Evolutionary conservation across 2,797 vertebrate species (phyloP).

Genomic region (Anableps anableps): DNA sequence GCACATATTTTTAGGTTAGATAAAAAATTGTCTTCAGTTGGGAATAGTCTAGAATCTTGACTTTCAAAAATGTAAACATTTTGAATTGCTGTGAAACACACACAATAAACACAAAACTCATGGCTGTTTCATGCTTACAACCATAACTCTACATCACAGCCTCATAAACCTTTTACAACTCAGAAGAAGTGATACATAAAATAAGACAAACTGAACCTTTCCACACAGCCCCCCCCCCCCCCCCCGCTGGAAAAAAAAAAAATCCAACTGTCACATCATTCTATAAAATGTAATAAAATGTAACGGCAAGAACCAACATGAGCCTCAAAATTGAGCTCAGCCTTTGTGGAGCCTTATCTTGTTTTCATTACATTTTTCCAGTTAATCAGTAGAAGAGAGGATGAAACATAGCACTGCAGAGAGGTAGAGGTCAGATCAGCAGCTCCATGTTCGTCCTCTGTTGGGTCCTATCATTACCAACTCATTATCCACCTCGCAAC

Average conservation of each 20-base stretch:
- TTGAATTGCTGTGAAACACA: no score
- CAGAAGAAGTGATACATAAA: no score
- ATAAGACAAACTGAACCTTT: background rate
- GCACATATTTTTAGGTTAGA: background rate
- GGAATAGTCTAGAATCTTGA: background rate
- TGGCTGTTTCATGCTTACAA: background rate
- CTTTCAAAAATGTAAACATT: no score
- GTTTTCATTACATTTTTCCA: background rate
- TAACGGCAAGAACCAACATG: background rate
- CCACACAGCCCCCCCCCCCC: background rate
- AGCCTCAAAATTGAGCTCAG: background rate
- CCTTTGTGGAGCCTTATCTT: background rate
- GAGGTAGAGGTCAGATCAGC: conserved; percentile 62
- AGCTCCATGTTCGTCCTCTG: conserved; percentile 51
- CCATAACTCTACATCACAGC: background rate
- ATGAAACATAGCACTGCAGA: conserved; percentile 30
- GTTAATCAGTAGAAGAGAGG: conserved; percentile 11
- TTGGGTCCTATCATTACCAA: conserved; percentile 65
- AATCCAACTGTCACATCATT: background rate
- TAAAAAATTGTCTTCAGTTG: background rate
- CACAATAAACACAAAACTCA: background rate
- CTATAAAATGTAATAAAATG: no score
- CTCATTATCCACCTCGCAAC: conserved; percentile 67
- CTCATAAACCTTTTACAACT: background rate
- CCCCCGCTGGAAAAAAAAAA: background rate